phyloP scores from a whole-genome alignment of 2,888 invertebrate genomes.

The Lasioglossum oenotherae region DNA sequence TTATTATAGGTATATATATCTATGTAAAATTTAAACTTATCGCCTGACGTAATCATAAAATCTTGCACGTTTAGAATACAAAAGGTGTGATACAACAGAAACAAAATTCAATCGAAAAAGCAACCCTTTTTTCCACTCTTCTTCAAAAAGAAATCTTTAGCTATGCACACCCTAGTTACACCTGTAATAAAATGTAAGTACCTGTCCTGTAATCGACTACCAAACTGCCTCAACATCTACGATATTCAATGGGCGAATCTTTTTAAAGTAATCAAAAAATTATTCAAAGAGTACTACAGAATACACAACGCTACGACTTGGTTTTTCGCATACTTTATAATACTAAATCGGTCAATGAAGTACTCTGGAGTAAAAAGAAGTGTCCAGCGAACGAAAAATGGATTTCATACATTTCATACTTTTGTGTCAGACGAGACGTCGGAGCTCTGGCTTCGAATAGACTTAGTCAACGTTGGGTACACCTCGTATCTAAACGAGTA shows the following conservation, averaged over 20 bases:
- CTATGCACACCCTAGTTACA: neutral
- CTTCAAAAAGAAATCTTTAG: neutral
- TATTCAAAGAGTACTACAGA: neutral
- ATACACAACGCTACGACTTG: neutral
- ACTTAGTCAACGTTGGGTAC: neutral
- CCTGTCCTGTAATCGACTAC: neutral
- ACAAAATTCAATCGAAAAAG: neutral
- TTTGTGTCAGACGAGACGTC: neutral
- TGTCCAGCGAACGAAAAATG: neutral
- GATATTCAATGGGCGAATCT: neutral
- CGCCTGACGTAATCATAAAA: conserved; percentile 8
- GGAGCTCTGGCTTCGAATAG: neutral
- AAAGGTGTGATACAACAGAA: conserved; percentile 44
- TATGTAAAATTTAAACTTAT: conserved; percentile 5
- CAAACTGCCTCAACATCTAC: neutral
- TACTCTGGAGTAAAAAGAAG: neutral
- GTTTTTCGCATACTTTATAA: neutral
- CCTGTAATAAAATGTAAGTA: conserved; percentile 16
- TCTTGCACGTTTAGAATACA: neutral
- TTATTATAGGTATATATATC: neutral
- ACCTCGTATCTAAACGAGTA: neutral
- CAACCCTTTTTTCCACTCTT: neutral
- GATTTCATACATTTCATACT: neutral
- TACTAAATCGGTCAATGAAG: neutral
- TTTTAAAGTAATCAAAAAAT: neutral